Base-by-base conservation (phyloP, 2,888 invertebrate species). In the Podabrus alpinus region DNA sequence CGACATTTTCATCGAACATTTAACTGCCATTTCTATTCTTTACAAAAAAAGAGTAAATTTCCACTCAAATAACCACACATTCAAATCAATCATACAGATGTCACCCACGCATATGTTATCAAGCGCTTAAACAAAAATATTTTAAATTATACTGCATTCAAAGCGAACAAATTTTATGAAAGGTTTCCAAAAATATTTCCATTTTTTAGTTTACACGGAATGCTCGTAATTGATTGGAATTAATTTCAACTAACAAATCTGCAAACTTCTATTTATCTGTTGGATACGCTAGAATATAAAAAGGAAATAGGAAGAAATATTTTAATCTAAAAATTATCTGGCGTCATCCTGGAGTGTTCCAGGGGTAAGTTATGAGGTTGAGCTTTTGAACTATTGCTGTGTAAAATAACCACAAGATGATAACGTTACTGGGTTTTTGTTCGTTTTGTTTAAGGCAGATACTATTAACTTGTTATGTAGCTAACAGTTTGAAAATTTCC, bases 401-500 rank as follows among this genome's bases (percentile, higher is more conserved):
- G 29, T 71, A 67, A 66, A 71, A 71, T 67, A 67, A 64, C 62
- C 62, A 61, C 60, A 16, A 60, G 19, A 70, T 62, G 62, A 64
- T 59, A 45, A 19, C 24, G 10, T 15, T 24, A 29, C 60, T 15
- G 24, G 15, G 17, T 73, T 73, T 73, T 69, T 66, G 66, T 59
- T 66, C 69, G 69, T 73, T 73, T 73, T 66, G 66, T 60, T 17
- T 29, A 66, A 64, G 61, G 15, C 68, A 45, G 62, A 16, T 66
- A 25, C 66, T 59, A 69, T 66, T 69, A 73, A 73, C 73, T 66
- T 69, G 66, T 73, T 73, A 69, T 69, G 66, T 73, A 73, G 69
- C 69, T 73, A 73, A 73, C 69, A 71, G 72, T 69, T 73, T 64
- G 69, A 66, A 64, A 59, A 73, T 69, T 69, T 73, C 17, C 73